Percentiles rank a stretch among this genome's conserved stretches.
These are phyloP conservation scores for Eubasilissa splendida DNA, from an alignment of 2,888 invertebrate genomes.

Conservation along the genomic window DNA sequence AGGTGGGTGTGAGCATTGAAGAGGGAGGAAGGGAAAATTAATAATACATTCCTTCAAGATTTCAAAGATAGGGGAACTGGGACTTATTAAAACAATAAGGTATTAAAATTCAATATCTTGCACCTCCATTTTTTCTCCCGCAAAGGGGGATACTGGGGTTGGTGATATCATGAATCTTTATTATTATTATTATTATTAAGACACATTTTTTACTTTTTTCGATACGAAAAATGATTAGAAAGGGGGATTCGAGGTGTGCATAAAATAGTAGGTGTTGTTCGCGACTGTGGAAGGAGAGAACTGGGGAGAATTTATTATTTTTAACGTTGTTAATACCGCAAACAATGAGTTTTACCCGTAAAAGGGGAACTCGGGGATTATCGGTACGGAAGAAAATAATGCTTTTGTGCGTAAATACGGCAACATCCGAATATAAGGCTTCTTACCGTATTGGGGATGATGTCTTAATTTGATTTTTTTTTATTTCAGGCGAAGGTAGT, in stretches of 20 bases:
- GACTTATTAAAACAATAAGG: slow-evolving; percentile 59
- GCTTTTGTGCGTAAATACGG: slow-evolving; percentile 30
- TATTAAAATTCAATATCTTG: slow-evolving; percentile 58
- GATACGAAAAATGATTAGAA: slow-evolving; percentile 18
- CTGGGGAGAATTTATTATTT: slow-evolving; percentile 53
- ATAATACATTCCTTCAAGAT: slow-evolving; percentile 38
- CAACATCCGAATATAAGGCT: too few species aligned
- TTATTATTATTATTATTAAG: slow-evolving; percentile 45
- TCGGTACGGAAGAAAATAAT: slow-evolving; percentile 36
- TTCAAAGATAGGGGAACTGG: slow-evolving; percentile 40
- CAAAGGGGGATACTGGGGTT: slow-evolving; percentile 36
- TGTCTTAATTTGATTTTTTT: too few species aligned
- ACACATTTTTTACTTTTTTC: slow-evolving; percentile 43
- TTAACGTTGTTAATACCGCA: slow-evolving; percentile 54
- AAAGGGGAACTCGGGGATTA: slow-evolving; percentile 46
- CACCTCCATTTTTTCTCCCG: slow-evolving; percentile 40
- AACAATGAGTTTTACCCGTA: slow-evolving; percentile 52
- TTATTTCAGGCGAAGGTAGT: too few species aligned
- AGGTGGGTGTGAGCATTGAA: background rate
- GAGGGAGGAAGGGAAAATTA: background rate
- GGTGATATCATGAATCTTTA: slow-evolving; percentile 37
- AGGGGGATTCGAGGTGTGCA: slow-evolving; percentile 29
- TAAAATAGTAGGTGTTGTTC: slow-evolving; percentile 13
- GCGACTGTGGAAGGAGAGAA: slow-evolving; percentile 20
- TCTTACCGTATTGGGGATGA: too few species aligned